Conservation (phyloP, 1,140 invertebrate genomes). For the Berghia stephanieae region DNA sequence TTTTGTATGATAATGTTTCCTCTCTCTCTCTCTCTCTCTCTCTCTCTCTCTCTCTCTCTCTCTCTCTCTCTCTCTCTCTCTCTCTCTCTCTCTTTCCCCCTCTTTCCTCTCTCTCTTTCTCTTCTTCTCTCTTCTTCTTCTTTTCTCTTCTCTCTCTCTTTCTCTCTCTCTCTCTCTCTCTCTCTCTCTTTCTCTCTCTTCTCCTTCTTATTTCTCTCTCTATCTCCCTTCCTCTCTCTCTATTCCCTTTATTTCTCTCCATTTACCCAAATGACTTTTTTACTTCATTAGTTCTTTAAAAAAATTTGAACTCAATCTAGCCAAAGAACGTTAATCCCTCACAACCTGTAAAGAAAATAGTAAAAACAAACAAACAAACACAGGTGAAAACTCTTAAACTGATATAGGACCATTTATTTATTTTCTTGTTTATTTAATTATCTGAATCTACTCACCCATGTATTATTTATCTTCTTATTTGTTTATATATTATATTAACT, state of each 20-base stretch:
- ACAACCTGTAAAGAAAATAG: no score
- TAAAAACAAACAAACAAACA: no score
- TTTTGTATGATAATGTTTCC: constrained; percentile 5
- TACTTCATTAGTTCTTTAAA: no score
- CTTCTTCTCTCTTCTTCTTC: background rate
- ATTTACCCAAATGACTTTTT: no score
- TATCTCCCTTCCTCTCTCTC: background rate
- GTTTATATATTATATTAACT: no score
- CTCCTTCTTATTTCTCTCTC: background rate
- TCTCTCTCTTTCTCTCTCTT: constrained; percentile 16
- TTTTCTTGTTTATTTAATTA: no score
- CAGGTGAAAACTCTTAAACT: no score
- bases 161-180: background rate
- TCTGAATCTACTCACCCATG: no score
- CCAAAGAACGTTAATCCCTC: no score
- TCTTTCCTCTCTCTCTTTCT: background rate
- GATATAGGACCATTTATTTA: no score
- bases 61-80: background rate
- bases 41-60: constrained; percentile 3
- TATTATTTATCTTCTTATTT: no score
- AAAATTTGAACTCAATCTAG: no score
- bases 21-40: constrained; percentile 24
- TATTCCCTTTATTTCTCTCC: background rate
- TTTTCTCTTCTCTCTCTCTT: background rate
- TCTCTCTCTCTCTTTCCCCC: background rate